Conservation (phyloP, 2,113 vertebrate genomes). For the Eurystomus gularis region DNA sequence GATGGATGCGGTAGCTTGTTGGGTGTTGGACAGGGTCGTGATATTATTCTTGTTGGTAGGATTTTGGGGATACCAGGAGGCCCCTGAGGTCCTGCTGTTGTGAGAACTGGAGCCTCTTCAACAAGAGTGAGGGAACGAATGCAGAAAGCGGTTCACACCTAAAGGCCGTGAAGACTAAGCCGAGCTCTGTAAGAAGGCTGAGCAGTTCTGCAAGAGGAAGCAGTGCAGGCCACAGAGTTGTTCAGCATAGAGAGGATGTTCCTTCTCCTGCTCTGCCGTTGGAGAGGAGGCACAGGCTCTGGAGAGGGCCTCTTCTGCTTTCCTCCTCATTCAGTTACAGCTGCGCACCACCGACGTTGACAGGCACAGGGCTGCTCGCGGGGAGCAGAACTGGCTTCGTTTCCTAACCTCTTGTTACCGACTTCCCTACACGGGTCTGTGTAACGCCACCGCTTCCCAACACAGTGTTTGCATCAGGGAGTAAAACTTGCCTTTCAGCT, state of each 20-base stretch:
- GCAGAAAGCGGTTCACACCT: background rate
- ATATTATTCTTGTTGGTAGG: background rate
- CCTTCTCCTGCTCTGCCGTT: background rate
- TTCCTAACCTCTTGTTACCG: background rate
- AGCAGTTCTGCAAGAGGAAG: background rate
- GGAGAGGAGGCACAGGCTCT: background rate
- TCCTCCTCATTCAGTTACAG: background rate
- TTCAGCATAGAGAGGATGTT: background rate
- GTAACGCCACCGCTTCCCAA: rapidly evolving
- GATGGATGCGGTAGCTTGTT: background rate
- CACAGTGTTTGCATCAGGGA: background rate
- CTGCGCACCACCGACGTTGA: background rate
- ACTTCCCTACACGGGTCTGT: background rate
- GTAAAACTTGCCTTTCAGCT: background rate
- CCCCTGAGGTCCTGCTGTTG: rapidly evolving
- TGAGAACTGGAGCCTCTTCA: background rate
- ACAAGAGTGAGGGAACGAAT: background rate
- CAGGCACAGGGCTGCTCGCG: rapidly evolving
- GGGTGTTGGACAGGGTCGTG: no score
- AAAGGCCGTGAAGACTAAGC: no score
- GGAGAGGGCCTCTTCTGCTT: background rate
- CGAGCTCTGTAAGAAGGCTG: background rate
- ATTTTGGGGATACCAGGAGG: background rate
- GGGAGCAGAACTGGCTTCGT: rapidly evolving
- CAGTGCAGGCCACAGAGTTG: background rate